phyloP scores from a whole-genome alignment of 2,797 vertebrate genomes.

The Xiphophorus birchmanni region DNA sequence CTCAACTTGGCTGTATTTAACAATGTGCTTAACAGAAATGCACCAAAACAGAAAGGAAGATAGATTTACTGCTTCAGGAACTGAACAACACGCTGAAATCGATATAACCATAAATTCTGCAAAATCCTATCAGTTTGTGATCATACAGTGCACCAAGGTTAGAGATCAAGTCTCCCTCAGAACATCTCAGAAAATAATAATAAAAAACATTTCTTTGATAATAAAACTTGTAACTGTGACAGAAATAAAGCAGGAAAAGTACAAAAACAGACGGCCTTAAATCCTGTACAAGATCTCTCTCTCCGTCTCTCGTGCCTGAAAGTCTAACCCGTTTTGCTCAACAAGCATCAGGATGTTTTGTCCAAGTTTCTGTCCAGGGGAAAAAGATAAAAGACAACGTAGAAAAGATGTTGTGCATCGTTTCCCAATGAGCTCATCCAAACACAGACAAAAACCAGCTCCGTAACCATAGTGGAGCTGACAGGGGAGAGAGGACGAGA shows the following conservation, averaged over 20 bases:
- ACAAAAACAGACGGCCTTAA: background rate
- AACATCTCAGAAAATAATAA: background rate
- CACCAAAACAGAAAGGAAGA: no score
- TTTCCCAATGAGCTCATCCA: constrained; percentile 60
- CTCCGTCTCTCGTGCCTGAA: background rate
- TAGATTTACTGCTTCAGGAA: background rate
- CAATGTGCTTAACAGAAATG: no score
- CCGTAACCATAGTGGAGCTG: constrained; percentile 16
- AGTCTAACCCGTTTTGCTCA: constrained; percentile 18
- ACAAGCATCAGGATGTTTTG: background rate
- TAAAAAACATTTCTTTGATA: background rate
- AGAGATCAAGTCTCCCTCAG: background rate
- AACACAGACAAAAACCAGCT: constrained; percentile 35
- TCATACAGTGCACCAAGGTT: background rate
- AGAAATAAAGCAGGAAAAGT: background rate
- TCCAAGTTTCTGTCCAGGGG: constrained; percentile 26
- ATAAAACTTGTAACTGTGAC: background rate
- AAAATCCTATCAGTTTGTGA: background rate
- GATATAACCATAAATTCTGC: background rate
- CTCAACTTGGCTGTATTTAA: background rate
- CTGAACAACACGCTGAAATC: background rate
- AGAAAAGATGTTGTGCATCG: constrained; percentile 26
- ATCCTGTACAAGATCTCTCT: background rate
- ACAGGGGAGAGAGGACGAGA: background rate
- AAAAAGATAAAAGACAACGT: constrained; percentile 28